These are phyloP conservation scores for Cossypha heuglini DNA, from an alignment of 2,797 vertebrate species.

Conservation along the genomic window DNA sequence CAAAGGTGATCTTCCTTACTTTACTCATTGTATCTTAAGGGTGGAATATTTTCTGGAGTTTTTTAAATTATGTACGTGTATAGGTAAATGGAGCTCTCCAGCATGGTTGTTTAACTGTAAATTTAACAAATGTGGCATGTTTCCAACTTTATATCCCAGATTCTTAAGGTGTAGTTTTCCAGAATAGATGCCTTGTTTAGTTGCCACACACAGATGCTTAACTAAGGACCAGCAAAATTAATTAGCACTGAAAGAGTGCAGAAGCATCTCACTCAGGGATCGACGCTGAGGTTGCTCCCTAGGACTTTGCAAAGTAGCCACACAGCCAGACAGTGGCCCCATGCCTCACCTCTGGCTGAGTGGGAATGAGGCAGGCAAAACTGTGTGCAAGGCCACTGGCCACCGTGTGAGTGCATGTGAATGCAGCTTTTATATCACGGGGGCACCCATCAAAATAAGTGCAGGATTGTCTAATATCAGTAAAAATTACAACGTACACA, in stretches of 20 bases:
- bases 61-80: neutral
- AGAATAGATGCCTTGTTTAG: neutral
- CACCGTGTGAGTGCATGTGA: neutral
- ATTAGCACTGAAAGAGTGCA: neutral
- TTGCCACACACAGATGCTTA: neutral
- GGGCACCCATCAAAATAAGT: neutral
- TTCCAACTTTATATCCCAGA: neutral
- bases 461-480: neutral
- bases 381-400: neutral
- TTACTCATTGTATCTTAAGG: neutral
- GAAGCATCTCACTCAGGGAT: neutral
- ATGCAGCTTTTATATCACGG: neutral
- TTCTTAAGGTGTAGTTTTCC: neutral
- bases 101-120: neutral
- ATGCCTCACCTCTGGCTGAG: neutral
- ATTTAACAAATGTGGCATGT: neutral
- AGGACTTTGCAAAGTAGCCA: neutral
- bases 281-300: neutral
- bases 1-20: slow-evolving; percentile 82
- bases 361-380: neutral
- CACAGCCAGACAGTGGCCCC: neutral
- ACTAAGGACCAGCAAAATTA: neutral
- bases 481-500: neutral
- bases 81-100: neutral
- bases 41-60: neutral